Evolutionary conservation across 1,140 invertebrate species (phyloP).

Genomic region (Eriosoma lanigerum): DNA sequence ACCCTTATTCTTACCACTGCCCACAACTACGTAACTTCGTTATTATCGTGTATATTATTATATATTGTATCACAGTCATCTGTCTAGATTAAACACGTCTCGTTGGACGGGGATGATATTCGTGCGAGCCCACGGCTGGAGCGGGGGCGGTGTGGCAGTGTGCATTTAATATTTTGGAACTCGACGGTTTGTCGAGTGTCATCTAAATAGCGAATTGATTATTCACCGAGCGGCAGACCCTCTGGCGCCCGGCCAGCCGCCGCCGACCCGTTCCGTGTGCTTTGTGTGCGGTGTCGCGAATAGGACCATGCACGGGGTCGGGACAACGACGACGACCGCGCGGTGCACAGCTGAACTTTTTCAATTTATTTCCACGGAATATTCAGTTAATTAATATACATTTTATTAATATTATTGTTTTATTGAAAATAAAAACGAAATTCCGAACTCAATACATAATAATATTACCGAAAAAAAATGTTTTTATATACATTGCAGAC

Average conservation of each 20-base stretch:
- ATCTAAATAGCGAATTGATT: slow-evolving; percentile 45
- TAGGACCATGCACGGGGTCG: too few species aligned
- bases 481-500: too few species aligned
- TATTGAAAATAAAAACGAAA: slow-evolving; percentile 9
- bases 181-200: slow-evolving; percentile 39
- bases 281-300: too few species aligned
- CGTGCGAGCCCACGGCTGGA: too few species aligned
- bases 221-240: slow-evolving; percentile 34
- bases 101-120: background rate
- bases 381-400: slow-evolving; percentile 25
- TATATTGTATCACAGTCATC: background rate
- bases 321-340: background rate
- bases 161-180: slow-evolving; percentile 37
- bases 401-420: slow-evolving; percentile 6
- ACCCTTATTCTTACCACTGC: too few species aligned
- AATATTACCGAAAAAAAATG: too few species aligned
- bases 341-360: slow-evolving; percentile 31
- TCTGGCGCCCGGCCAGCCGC: slow-evolving; percentile 29
- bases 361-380: slow-evolving; percentile 27
- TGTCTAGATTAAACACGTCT: slow-evolving; percentile 37
- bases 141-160: background rate
- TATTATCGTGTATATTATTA: too few species aligned
- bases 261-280: background rate
- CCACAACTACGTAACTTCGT: too few species aligned
- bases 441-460: background rate